phyloP scores from a whole-genome alignment of 2,888 invertebrate genomes.

The Drosophila multiciliata region DNA sequence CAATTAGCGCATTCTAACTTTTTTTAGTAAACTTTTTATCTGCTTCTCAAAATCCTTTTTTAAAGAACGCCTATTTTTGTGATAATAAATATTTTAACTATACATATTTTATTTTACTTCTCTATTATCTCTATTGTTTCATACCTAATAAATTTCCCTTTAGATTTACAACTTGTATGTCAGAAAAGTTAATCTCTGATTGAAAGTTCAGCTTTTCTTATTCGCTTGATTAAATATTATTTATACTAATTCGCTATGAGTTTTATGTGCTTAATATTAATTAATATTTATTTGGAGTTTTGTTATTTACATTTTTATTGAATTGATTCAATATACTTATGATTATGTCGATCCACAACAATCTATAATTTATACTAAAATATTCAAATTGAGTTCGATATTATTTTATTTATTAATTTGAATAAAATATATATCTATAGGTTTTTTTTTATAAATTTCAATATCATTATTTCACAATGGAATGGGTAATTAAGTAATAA shows the following conservation, averaged over 20 bases:
- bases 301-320: neutral
- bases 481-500: slow-evolving; percentile 13
- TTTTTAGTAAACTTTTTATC: neutral
- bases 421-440: neutral
- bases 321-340: neutral
- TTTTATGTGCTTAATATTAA: neutral
- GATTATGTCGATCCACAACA: neutral
- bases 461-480: slow-evolving; percentile 18
- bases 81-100: neutral
- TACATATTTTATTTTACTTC: too few species aligned
- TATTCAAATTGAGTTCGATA: neutral
- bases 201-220: neutral
- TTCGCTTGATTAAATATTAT: neutral
- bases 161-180: neutral
- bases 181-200: neutral
- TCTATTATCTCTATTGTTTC: neutral
- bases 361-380: too few species aligned
- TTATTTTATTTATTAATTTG: neutral
- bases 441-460: neutral
- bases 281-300: neutral
- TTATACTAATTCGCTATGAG: neutral
- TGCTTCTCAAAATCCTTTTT: neutral
- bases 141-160: neutral
- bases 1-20: neutral
- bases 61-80: neutral